phyloP scores from a whole-genome alignment of 2,113 vertebrate genomes.

The Mystacornis crossleyi region DNA sequence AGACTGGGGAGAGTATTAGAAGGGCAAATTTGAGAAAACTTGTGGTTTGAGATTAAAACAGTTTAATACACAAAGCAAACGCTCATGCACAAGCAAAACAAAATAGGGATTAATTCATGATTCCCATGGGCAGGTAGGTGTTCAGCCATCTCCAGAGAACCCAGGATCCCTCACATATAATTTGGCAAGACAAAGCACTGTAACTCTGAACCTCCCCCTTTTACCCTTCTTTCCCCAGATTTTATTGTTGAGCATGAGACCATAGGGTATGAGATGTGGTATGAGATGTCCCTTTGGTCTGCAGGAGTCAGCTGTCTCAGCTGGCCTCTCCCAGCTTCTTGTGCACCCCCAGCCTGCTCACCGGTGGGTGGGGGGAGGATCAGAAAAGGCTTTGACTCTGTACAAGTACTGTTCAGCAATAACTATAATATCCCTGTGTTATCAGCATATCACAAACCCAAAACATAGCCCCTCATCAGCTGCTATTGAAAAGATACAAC shows the following conservation, averaged over 20 bases:
- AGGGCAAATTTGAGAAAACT: neutral
- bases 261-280: neutral
- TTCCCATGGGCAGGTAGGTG: neutral
- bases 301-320: neutral
- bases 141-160: neutral
- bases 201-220: neutral
- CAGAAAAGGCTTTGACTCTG: neutral
- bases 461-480: neutral
- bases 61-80: fast-evolving
- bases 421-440: neutral
- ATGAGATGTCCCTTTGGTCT: neutral
- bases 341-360: neutral
- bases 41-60: neutral
- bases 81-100: neutral
- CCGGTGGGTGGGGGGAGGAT: neutral
- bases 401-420: neutral
- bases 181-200: too few species aligned
- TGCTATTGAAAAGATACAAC: neutral
- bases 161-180: neutral
- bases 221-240: neutral
- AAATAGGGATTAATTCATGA: neutral
- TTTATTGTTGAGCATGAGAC: neutral
- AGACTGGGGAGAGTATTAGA: neutral
- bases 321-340: neutral
- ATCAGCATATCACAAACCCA: neutral